These are phyloP conservation scores for Oceanodroma tethys DNA, from an alignment of 2,113 vertebrate species.

Conservation along the genomic window DNA sequence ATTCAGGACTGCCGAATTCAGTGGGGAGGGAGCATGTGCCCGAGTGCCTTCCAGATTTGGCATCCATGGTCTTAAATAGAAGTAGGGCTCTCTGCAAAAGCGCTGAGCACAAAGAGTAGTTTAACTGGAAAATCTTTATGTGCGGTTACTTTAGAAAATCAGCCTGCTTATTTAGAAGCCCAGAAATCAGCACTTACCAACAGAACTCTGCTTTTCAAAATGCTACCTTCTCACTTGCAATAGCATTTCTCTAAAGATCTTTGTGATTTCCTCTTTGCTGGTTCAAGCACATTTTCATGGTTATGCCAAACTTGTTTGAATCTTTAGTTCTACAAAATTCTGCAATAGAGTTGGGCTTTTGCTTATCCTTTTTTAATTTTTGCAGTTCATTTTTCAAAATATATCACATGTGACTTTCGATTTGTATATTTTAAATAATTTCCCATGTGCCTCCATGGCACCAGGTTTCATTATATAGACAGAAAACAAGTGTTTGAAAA, in stretches of 20 bases:
- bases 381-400: not conserved
- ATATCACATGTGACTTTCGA: not conserved
- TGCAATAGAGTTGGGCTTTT: not conserved
- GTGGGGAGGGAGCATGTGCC: not conserved
- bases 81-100: not conserved
- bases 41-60: not conserved
- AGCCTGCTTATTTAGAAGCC: not conserved
- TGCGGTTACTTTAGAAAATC: not conserved
- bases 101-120: not conserved
- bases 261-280: not conserved
- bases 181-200: not conserved
- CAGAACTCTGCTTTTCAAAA: not conserved
- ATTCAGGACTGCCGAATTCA: not conserved
- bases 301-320: not conserved
- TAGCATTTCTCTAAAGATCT: not conserved
- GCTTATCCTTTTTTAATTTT: not conserved
- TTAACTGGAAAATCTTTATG: not conserved
- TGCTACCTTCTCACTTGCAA: not conserved
- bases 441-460: not conserved
- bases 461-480: not conserved
- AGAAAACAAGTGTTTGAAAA: not conserved
- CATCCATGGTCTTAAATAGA: not conserved
- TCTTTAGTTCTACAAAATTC: not conserved
- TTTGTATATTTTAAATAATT: not conserved
- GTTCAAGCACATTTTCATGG: not conserved